These are phyloP conservation scores for Drosophila cardini DNA, from an alignment of 1,140 invertebrate species.

Conservation along the genomic window DNA sequence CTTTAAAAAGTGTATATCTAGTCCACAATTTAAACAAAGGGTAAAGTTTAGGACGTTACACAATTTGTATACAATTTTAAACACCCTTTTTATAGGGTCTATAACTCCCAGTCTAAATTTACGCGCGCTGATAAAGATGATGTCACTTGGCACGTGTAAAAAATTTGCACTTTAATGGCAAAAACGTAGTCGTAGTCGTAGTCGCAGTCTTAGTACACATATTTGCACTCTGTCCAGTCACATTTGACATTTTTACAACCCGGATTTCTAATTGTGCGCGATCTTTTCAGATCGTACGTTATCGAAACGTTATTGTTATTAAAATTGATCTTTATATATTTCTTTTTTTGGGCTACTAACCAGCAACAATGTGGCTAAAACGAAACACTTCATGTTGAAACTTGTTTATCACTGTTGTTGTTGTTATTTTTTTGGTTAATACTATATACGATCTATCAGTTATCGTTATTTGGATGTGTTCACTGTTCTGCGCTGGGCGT, in stretches of 20 bases:
- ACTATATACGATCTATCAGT: constrained; percentile 28
- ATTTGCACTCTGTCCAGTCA: constrained; percentile 40
- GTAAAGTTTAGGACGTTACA: too few relatives aligned
- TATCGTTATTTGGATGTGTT: constrained; percentile 23
- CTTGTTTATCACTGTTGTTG: constrained; percentile 44
- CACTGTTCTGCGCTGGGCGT: constrained; percentile 46
- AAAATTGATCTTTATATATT: constrained; percentile 52
- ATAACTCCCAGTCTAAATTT: neutral
- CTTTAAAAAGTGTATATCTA: too few relatives aligned
- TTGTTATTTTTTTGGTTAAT: constrained; percentile 17
- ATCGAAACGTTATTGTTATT: constrained; percentile 30
- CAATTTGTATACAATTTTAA: too few relatives aligned
- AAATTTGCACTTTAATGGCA: constrained; percentile 36
- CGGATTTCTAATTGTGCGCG: constrained; percentile 44
- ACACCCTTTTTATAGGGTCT: neutral
- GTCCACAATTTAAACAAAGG: too few relatives aligned
- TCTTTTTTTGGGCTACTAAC: constrained; percentile 60
- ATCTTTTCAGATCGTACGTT: constrained; percentile 21
- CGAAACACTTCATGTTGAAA: constrained; percentile 75
- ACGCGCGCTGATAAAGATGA: constrained; percentile 20
- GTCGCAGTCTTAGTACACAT: neutral
- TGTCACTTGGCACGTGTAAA: constrained; percentile 48
- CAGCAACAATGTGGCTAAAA: constrained; percentile 76
- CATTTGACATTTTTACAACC: constrained; percentile 60
- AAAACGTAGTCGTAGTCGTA: neutral